Evolutionary conservation across 2,888 invertebrate genomes (phyloP).

Genomic region (Agrilus mali): DNA sequence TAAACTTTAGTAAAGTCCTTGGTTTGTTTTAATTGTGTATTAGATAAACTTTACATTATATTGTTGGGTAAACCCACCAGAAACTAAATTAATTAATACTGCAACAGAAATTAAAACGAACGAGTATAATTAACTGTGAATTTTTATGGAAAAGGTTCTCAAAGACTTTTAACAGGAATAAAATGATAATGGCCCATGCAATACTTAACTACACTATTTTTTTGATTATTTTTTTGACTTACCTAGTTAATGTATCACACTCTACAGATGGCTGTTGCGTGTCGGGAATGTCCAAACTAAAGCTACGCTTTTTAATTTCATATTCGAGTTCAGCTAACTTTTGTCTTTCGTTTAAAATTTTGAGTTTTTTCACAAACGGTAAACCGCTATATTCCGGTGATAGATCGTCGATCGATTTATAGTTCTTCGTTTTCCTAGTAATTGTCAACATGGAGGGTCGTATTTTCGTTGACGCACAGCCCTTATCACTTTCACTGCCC

Average conservation of each 20-base stretch:
- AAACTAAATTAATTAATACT: too few relatives aligned
- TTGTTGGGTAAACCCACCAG: too few relatives aligned
- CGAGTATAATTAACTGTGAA: too few relatives aligned
- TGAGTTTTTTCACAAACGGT: conserved; percentile 78
- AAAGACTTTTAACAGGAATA: too few relatives aligned
- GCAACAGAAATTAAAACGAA: too few relatives aligned
- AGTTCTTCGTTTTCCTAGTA: conserved; percentile 46
- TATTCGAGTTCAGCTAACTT: conserved; percentile 72
- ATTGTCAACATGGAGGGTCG: conserved; percentile 24
- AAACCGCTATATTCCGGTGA: conserved; percentile 78
- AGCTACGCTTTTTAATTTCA: conserved; percentile 63
- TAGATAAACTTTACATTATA: too few relatives aligned
- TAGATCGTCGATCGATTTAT: conserved; percentile 73
- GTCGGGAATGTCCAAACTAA: conserved; percentile 62
- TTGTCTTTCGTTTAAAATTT: conserved; percentile 78
- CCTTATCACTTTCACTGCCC: conserved; percentile 1
- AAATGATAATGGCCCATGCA: too few relatives aligned
- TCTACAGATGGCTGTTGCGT: conserved; percentile 37
- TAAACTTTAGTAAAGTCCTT: too few relatives aligned
- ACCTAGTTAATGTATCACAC: conserved; percentile 48
- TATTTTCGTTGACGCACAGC: conserved; percentile 10
- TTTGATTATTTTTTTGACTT: too few relatives aligned
- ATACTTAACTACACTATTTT: too few relatives aligned
- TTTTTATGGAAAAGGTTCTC: too few relatives aligned
- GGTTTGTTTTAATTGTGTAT: too few relatives aligned